Evolutionary conservation across 2,888 invertebrate genomes (phyloP), one percentile per base, ranked within the genome.

Genomic region (Diogma glabrata): DNA sequence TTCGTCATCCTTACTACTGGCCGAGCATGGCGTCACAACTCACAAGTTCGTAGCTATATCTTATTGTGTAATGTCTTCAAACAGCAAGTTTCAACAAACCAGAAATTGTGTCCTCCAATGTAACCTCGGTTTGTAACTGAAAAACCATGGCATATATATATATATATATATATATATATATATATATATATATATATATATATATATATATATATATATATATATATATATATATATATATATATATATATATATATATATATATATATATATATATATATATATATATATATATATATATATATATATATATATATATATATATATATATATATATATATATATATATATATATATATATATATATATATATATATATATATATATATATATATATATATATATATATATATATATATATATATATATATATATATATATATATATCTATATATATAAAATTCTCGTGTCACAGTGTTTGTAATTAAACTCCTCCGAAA

Each of bases 291-390:
- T 40, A 40, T 40, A 40, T 40, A 40, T 40, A 40, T 40, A 40
- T 40, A 40, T 40, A 40, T 40, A 40, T 40, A 40, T 40, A 40
- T 40, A 19, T 40, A 40, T 40, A 40, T 40, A 40, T 40, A 40
- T 40, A 40, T 40, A 40, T 40, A 40, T 40, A 40, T 40, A 40
- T 40, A 40, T 40, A 40, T 40, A 40, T 40, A 40, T 40, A 40
- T 40, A 40, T 40, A 40, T 40, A 40, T 40, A 40, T 40, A 40
- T 40, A 40, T 40, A 40, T 40, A 40, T 33, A 33, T 33, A 33
- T 33, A 33, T 10, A 33, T 33, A 33, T 10, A 33, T 33, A 33
- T 33, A 7, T 33, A 33, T 33, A 33, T 33, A 33, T 40, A 40
- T 40, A 17, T 40, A 19, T 40, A 19, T 40, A 40, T 40, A 4